These are phyloP conservation scores for Oligia strigilis DNA, from an alignment of 2,888 invertebrate species.

Conservation along the genomic window DNA sequence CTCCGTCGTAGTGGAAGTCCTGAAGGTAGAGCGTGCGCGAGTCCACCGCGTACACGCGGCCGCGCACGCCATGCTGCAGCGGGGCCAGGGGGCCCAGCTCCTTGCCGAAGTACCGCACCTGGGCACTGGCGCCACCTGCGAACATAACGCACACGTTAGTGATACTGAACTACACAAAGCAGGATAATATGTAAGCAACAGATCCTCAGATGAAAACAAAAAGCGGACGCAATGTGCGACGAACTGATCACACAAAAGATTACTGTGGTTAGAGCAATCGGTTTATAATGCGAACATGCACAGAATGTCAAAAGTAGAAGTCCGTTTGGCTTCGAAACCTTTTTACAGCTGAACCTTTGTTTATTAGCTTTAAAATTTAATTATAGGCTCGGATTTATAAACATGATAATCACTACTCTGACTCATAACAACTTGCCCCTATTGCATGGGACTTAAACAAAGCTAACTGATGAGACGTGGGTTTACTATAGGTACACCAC, in stretches of 20 bases:
- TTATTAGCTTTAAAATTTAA: not conserved
- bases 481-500: not conserved
- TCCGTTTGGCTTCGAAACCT: not conserved
- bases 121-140: constrained; percentile 55
- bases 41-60: constrained; percentile 96
- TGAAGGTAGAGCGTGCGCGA: constrained; percentile 96
- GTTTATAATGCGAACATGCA: not conserved
- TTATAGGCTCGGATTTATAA: not conserved
- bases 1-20: constrained; percentile 97
- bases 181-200: too few relatives aligned
- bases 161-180: not conserved
- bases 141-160: constrained; percentile 1
- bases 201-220: not conserved
- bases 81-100: constrained; percentile 94
- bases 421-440: not conserved
- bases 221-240: not conserved
- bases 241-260: not conserved
- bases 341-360: not conserved
- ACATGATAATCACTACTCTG: not conserved
- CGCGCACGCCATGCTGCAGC: constrained; percentile 96
- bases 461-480: not conserved
- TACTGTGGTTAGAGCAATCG: not conserved
- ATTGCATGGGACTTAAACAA: not conserved
- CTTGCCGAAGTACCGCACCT: constrained; percentile 93
- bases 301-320: not conserved